Evolutionary conservation across 2,888 invertebrate genomes (phyloP).

Genomic region (Norana najaformis): DNA sequence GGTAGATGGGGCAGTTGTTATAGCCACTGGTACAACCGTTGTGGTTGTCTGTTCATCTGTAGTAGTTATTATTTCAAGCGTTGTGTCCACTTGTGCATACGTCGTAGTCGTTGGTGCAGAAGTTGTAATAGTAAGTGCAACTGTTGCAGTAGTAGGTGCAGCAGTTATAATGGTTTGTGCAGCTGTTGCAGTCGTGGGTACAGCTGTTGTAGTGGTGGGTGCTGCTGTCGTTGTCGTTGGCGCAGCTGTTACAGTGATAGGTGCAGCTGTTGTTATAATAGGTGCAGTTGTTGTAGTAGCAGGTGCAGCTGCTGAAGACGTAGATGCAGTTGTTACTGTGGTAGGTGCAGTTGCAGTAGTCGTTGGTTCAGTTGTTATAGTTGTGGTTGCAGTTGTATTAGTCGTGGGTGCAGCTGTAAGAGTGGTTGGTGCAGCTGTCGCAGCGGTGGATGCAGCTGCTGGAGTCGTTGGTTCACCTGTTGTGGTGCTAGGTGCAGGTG

Average conservation of each 20-base stretch:
- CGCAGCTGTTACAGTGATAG: too few species aligned
- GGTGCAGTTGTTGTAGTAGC: too few species aligned
- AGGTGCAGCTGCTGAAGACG: too few species aligned
- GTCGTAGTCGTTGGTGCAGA: not conserved
- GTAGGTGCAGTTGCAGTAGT: not conserved
- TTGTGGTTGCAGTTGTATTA: not conserved
- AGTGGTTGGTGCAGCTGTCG: constrained; percentile 18
- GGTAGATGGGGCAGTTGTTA: not conserved
- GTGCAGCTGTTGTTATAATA: too few species aligned
- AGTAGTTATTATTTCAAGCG: not conserved
- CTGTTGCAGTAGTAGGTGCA: constrained; percentile 25
- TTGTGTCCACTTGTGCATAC: not conserved
- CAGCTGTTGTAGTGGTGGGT: not conserved
- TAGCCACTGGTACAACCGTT: not conserved
- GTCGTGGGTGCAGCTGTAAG: not conserved
- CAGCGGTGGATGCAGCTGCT: too few species aligned
- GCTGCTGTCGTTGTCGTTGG: too few species aligned
- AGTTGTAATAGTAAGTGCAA: not conserved
- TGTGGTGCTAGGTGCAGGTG: too few species aligned
- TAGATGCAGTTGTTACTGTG: too few species aligned
- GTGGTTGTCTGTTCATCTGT: not conserved
- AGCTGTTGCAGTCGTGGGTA: not conserved
- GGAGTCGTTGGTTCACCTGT: too few species aligned
- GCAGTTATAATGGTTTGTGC: not conserved
- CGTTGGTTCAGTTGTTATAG: not conserved